Percentiles rank a stretch among this genome's conserved stretches.
phyloP scores from a whole-genome alignment of 2,888 invertebrate genomes.

The Zootermopsis nevadensis region DNA sequence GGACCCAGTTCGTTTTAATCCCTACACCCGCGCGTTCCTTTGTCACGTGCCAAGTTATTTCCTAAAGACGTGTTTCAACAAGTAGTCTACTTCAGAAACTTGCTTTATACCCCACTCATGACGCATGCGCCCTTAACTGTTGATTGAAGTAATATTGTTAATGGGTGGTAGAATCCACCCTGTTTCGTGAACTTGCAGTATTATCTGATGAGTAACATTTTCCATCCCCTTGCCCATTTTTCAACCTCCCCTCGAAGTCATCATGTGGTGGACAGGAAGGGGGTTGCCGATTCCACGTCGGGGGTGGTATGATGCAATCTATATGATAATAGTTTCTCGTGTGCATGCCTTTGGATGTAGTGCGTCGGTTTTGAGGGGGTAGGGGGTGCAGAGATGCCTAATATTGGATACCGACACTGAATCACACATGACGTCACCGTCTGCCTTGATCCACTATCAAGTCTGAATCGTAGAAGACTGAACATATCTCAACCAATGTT shows the following conservation, averaged over 20 bases:
- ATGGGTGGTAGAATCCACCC: constrained; percentile 8
- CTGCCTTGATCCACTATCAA: not conserved
- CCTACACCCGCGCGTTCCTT: too few relatives aligned
- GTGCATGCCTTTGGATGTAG: constrained; percentile 11
- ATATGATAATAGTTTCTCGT: constrained; percentile 50
- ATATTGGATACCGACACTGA: constrained; percentile 54
- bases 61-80: too few relatives aligned
- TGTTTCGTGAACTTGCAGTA: not conserved
- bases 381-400: constrained; percentile 44
- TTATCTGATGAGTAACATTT: constrained; percentile 19
- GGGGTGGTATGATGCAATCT: constrained; percentile 48
- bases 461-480: not conserved
- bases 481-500: not conserved
- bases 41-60: too few relatives aligned
- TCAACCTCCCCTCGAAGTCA: constrained; percentile 26
- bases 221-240: constrained; percentile 22
- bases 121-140: not conserved
- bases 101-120: too few relatives aligned
- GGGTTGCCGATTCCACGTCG: not conserved
- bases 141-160: not conserved
- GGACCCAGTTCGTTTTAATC: too few relatives aligned
- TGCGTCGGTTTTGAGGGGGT: not conserved
- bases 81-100: too few relatives aligned
- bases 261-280: constrained; percentile 8
- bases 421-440: constrained; percentile 49